A percentile compares a stretch with the other conserved stretches of the same genome.
phyloP scores from a whole-genome alignment of 2,888 invertebrate species.

The Oithona nana region DNA sequence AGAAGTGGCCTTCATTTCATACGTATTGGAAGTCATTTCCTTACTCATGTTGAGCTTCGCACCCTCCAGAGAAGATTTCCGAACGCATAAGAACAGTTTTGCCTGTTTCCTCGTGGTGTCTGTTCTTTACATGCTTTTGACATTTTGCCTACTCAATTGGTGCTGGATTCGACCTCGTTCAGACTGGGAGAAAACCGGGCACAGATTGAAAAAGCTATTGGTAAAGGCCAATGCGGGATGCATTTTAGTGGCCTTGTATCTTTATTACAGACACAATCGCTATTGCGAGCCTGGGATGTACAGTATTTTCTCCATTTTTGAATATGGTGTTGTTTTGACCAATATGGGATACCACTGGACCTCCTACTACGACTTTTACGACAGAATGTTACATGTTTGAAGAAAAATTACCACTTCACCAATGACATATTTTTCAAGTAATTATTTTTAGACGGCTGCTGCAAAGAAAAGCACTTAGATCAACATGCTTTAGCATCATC shows the following conservation, averaged over 20 bases:
- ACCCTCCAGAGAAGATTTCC: slow-evolving; percentile 68
- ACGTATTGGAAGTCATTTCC: slow-evolving; percentile 64
- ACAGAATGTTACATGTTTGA: slow-evolving; percentile 4
- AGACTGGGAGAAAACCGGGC: slow-evolving; percentile 30
- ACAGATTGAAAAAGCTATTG: slow-evolving; percentile 54
- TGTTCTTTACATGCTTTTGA: slow-evolving; percentile 64
- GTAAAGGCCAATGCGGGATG: slow-evolving; percentile 51
- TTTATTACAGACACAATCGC: slow-evolving; percentile 72
- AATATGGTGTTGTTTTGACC: slow-evolving; percentile 78
- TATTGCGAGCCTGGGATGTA: slow-evolving; percentile 61
- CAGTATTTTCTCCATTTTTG: slow-evolving; percentile 53
- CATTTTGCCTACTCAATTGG: slow-evolving; percentile 47
- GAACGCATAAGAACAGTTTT: slow-evolving; percentile 62
- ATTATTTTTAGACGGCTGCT: too few relatives aligned
- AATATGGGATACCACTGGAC: slow-evolving; percentile 86
- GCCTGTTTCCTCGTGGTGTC: slow-evolving; percentile 65
- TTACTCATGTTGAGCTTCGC: slow-evolving; percentile 69
- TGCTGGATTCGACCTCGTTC: slow-evolving; percentile 25
- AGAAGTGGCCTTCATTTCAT: slow-evolving; percentile 44
- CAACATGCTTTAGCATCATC: too few relatives aligned
- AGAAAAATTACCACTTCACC: too few relatives aligned
- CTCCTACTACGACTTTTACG: slow-evolving; percentile 56
- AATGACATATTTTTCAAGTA: too few relatives aligned
- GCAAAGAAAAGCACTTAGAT: too few relatives aligned
- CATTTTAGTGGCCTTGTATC: slow-evolving; percentile 60